Evolutionary conservation across 1,140 invertebrate species (phyloP).

Genomic region (Bombus ignitus): DNA sequence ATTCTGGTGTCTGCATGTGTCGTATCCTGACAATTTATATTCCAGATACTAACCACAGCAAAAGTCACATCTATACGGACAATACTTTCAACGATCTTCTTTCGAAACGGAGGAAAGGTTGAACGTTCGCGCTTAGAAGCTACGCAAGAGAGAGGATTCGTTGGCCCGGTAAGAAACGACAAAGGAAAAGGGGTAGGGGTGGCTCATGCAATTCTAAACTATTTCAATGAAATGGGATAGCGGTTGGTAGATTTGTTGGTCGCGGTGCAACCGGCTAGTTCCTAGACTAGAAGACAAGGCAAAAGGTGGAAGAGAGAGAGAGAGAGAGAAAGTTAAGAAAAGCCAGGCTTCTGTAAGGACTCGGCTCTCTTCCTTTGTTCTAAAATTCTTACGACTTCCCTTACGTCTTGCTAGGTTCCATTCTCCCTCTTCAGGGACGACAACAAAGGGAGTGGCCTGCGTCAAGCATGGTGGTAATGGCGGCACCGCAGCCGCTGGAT

Average conservation of each 20-base stretch:
- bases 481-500: constrained; percentile 19
- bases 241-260: constrained; percentile 66
- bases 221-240: constrained; percentile 77
- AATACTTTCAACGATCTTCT: constrained; percentile 58
- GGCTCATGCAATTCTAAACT: constrained; percentile 77
- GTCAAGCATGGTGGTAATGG: constrained; percentile 63
- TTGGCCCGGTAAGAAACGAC: constrained; percentile 41
- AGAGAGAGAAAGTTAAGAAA: constrained; percentile 49
- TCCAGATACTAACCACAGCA: constrained; percentile 7
- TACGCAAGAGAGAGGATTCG: background rate
- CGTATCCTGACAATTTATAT: constrained; percentile 43
- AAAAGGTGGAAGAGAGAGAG: background rate
- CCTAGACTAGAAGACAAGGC: constrained; percentile 8
- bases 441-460: constrained; percentile 71
- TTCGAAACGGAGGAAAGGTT: constrained; percentile 5
- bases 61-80: background rate
- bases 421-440: constrained; percentile 26
- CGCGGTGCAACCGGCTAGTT: constrained; percentile 36
- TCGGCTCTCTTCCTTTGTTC: constrained; percentile 68
- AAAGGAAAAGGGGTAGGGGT: constrained; percentile 36
- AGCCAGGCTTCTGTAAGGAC: constrained; percentile 51
- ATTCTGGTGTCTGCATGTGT: constrained; percentile 30
- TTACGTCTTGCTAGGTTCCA: constrained; percentile 61
- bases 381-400: constrained; percentile 75
- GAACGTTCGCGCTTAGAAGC: background rate